Evolutionary conservation across 2,797 vertebrate genomes (phyloP), one percentile per base, ranked within the genome.

Genomic region (Pelobates cultripes): DNA sequence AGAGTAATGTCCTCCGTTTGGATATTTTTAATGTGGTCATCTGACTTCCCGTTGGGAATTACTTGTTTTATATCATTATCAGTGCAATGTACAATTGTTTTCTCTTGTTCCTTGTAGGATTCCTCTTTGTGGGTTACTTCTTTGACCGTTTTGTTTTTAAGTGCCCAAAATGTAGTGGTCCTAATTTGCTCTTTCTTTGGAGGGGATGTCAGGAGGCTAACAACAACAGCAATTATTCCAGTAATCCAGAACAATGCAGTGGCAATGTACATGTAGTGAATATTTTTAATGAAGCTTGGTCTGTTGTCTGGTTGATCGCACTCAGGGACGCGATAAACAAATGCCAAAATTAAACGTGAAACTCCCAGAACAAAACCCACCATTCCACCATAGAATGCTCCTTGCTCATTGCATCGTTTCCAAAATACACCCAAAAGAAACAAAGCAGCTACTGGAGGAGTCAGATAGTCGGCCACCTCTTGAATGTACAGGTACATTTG

Each of bases 401-500:
- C 98, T 7, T 88, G 96, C 86, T 99, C 98, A 17, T 99, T 99
- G 86, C 97, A 99, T 3, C 96, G 94, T 86, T 94, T 97, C 96
- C 97, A 99, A 89, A 99, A 99, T 76, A 99, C 95, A 3, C 97
- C 97, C 47, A 99, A 93, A 53, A 99, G 93, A 88, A 99, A 99
- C 14, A 99, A 94, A 69, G 96, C 97, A 0, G 98, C 98, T 12
- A 99, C 95, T 0, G 98, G 98, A 17, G 98, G 98, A 0, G 97
- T 99, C 84, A 99, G 93, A 86, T 99, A 99, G 82, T 97, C 97
- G 0, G 98, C 96, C 2, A 99, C 96, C 91, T 99, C 98, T 89
- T 99, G 98, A 85, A 99, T 99, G 88, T 99, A 99, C 71, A 99
- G 93, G 89, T 99, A 99, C 89, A 98, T 99, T 91, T 99, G 98